phyloP scores from a whole-genome alignment of 2,888 invertebrate species.

The Papilio protenor region DNA sequence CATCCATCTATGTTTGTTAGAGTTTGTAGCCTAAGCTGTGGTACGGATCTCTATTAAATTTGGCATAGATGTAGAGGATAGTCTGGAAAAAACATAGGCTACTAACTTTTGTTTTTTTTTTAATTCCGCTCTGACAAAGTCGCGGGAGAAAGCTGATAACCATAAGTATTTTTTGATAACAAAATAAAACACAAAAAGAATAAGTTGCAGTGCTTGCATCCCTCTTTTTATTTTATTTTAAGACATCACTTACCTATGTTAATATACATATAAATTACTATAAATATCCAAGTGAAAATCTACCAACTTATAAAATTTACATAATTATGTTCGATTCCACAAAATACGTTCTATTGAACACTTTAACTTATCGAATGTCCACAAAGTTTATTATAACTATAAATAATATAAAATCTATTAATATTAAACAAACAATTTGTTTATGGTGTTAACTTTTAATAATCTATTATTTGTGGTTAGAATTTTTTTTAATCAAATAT shows the following conservation, averaged over 20 bases:
- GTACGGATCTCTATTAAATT: no score
- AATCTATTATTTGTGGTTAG: constrained; percentile 32
- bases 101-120: no score
- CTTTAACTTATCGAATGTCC: constrained; percentile 28
- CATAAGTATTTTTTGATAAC: neutral
- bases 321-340: constrained; percentile 38
- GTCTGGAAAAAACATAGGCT: neutral
- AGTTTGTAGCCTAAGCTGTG: no score
- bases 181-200: no score
- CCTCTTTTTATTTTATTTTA: neutral
- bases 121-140: no score
- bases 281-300: constrained; percentile 12
- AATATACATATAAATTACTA: constrained; percentile 35
- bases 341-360: constrained; percentile 15
- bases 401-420: constrained; percentile 40
- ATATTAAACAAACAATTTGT: constrained; percentile 43
- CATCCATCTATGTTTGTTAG: no score
- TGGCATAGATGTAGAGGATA: neutral
- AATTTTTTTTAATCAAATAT: constrained; percentile 41
- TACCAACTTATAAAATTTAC: constrained; percentile 39
- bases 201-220: no score
- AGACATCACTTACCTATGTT: neutral
- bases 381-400: constrained; percentile 36
- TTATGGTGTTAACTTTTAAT: constrained; percentile 34
- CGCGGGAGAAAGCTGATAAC: no score